Percentiles rank a stretch among this genome's conserved stretches.
Evolutionary conservation across 2,797 vertebrate genomes (phyloP).

Genomic region (Hypotaenidia philippensis): DNA sequence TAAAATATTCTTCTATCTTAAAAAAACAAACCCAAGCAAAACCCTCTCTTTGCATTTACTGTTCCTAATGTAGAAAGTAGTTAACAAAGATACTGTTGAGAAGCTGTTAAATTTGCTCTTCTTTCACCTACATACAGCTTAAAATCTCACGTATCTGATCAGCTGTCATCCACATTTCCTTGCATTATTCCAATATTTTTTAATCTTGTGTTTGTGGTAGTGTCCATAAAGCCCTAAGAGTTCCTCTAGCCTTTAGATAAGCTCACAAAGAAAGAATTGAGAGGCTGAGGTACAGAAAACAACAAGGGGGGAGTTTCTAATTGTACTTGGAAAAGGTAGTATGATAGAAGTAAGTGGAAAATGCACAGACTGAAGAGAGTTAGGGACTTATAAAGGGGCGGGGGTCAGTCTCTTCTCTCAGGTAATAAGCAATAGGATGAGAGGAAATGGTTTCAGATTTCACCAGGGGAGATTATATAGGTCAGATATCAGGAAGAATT

Average conservation of each 20-base stretch:
- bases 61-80: not conserved
- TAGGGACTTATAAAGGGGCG: not conserved
- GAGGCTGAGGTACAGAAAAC: not conserved
- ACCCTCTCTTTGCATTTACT: conserved; percentile 33
- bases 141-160: conserved; percentile 2
- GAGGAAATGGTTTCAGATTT: too few relatives aligned
- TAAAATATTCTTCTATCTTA: not conserved
- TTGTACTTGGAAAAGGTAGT: not conserved
- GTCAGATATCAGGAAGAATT: too few relatives aligned
- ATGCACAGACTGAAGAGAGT: not conserved
- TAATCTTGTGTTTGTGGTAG: not conserved
- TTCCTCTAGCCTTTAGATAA: not conserved
- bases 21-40: too few relatives aligned
- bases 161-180: conserved; percentile 55
- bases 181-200: not conserved
- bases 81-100: conserved; percentile 36
- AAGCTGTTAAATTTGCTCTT: conserved; percentile 48
- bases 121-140: conserved; percentile 30
- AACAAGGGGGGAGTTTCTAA: fast-evolving
- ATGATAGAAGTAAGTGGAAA: not conserved
- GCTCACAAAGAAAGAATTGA: not conserved
- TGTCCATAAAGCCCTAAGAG: not conserved
- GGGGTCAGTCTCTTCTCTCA: too few relatives aligned
- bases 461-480: too few relatives aligned
- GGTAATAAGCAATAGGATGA: too few relatives aligned